Percentiles rank a stretch among this genome's conserved stretches.
phyloP scores from a whole-genome alignment of 2,888 invertebrate genomes.

The Apoda limacodes region DNA sequence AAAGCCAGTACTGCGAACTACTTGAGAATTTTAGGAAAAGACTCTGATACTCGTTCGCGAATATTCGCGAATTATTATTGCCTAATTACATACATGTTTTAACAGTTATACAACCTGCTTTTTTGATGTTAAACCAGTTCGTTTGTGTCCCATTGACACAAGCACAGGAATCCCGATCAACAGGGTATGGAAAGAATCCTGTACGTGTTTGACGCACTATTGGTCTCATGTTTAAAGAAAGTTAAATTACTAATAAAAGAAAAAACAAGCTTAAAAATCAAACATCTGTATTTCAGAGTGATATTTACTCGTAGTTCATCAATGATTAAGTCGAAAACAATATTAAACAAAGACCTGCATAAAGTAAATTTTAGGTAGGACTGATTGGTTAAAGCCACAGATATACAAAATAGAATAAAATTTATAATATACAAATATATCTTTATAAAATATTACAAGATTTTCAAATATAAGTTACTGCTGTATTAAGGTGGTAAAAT shows the following conservation, averaged over 20 bases:
- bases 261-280: slow-evolving; percentile 48
- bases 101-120: slow-evolving; percentile 5
- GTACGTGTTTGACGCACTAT: no score
- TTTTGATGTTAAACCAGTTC: no score
- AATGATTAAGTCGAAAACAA: slow-evolving; percentile 65
- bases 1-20: no score
- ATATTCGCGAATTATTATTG: background rate
- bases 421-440: slow-evolving; percentile 20
- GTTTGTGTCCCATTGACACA: no score
- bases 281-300: slow-evolving; percentile 67
- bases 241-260: no score
- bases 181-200: no score
- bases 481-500: slow-evolving; percentile 28
- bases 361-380: slow-evolving; percentile 41
- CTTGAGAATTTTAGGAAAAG: no score
- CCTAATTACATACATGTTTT: background rate
- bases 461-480: slow-evolving; percentile 39
- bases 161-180: no score
- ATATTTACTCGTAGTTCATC: no score
- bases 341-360: slow-evolving; percentile 59
- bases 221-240: no score
- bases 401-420: slow-evolving; percentile 22
- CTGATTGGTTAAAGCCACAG: slow-evolving; percentile 63
- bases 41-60: no score
- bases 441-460: slow-evolving; percentile 16